Evolutionary conservation across 2,888 invertebrate species (phyloP), one percentile per base, ranked within the genome.

Genomic region (Thyatira batis): DNA sequence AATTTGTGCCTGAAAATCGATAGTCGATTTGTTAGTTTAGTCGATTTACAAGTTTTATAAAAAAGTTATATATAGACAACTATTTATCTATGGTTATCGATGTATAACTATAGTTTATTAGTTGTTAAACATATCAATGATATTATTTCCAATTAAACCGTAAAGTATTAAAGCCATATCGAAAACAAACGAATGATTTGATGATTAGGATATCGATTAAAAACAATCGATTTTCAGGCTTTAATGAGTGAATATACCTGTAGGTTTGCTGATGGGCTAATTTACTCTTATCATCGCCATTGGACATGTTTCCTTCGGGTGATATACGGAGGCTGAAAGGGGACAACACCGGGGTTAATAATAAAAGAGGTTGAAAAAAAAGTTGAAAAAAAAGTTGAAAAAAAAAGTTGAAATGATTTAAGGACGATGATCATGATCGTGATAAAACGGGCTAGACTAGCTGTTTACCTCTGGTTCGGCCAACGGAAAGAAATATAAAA

Each of bases 181-280:
- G n/a, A n/a, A n/a, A n/a, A n/a, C n/a, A n/a, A n/a, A n/a, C 33
- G 13, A 33, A 13, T 33, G 3, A 33, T 33, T 33, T 13, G 33
- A 33, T 4, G 6, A 6, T 33, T 5, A 3, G 21, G 20, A 9
- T 4, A 21, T 21, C 20, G 44, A 20, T 20, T 20, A 11, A 11
- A 10, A 27, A 46, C 23, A 8, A 48, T 48, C 48, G 48, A 48
- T 28, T 13, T 27, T 50, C 30, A 44, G 52, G 44, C 49, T 45
- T 30, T 21, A 45, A 77, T 78, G 78, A 71, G 63, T 73, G 74
- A 77, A 88, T 89, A 83, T 93, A 95, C 95, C 95, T 95, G 93
- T 95, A 95, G 56, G 95, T 95, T 91, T 96, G 95, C 80, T 95
- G 95, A 89, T 95, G 82, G 92, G 92, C 78, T 94, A 94, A 87